Base-by-base conservation (phyloP, 2,888 invertebrate species). In the Carabus problematicus region DNA sequence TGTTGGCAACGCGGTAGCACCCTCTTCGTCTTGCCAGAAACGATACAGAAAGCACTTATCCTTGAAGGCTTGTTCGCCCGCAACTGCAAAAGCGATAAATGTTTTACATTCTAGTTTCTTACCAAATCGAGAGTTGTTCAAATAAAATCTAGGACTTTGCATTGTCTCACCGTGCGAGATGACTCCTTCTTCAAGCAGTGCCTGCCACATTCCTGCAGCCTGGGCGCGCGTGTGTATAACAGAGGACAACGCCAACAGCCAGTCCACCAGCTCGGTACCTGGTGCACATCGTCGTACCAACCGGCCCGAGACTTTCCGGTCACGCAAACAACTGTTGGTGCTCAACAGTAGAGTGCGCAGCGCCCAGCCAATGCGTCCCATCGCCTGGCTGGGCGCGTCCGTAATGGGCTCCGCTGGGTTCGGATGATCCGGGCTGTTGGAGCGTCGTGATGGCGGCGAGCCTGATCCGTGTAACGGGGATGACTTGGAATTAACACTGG, bases 151-250 rank as follows among this genome's bases (percentile, higher is more conserved):
- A 42, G 42, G 42, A 42, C 8, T 42, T 8, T 11, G 8, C 42
- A 42, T 42, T 42, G 11, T 80, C 85, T 83, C 78, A 92, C 92
- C 91, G 80, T 92, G 91, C 62, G 87, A 85, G 72, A 94, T 85
- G 71, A 92, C 88, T 56, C 91, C 91, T 81, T 93, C 91, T 79
- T 93, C 93, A 47, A 93, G 83, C 64, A 93, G 82, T 0, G 90
- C 91, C 80, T 94, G 93, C 91, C 92, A 93, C 90, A 93, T 92
- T 71, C 91, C 92, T 59, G 89, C 87, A 61, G 91, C 91, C 78
- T 91, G 90, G 72, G 87, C 85, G 71, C 92, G 83, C 39, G 85
- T 85, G 75, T 89, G 88, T 11, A 89, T 88, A 73, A 85, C 84
- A 66, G 86, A 82, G 61, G 88, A 86, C 74, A 90, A 83, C 74